Evolutionary conservation across 2,797 vertebrate genomes (phyloP), one percentile per base, ranked within the genome.

Genomic region (Alfaro cultratus): DNA sequence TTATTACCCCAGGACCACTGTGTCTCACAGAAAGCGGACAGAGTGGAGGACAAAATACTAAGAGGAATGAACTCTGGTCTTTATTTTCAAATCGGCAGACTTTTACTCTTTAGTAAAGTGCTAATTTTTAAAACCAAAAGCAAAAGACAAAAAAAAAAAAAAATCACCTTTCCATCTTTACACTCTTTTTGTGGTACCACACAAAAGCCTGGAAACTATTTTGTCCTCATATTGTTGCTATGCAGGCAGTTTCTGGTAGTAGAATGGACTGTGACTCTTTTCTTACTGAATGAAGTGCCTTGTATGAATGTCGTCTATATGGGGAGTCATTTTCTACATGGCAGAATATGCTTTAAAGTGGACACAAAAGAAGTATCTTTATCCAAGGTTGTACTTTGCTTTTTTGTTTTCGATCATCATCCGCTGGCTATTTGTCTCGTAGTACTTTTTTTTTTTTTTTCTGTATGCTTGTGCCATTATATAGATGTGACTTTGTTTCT

Each of bases 211-310:
- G 84, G 89, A 82, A 79, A 76, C 85, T 86, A 89, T 92, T 92
- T 89, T 78, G 92, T 94, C 92, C 95, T 94, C 86, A 89, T 93
- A 88, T 93, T 92, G 94, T 92, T 95, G 96, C 97, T 97, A 97
- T 97, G 96, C 97, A 97, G 97, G 97, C 95, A 93, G 94, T 96
- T 94, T 96, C 83, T 96, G 96, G 95, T 96, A 93, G 89, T 89
- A 90, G 93, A 95, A 96, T 97, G 96, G 96, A 96, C 97, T 94
- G 94, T 94, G 96, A 96, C 95, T 94, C 91, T 95, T 96, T 96
- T 97, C 96, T 95, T 96, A 96, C 96, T 94, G 95, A 97, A 97
- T 96, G 95, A 99, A 99, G 98, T 99, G 98, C 98, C 98, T 99
- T 99, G 93, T 97, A 95, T 96, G 96, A 97, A 96, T 97, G 97